Evolutionary conservation across 1,140 invertebrate species (phyloP).

Genomic region (Chionoecetes opilio): DNA sequence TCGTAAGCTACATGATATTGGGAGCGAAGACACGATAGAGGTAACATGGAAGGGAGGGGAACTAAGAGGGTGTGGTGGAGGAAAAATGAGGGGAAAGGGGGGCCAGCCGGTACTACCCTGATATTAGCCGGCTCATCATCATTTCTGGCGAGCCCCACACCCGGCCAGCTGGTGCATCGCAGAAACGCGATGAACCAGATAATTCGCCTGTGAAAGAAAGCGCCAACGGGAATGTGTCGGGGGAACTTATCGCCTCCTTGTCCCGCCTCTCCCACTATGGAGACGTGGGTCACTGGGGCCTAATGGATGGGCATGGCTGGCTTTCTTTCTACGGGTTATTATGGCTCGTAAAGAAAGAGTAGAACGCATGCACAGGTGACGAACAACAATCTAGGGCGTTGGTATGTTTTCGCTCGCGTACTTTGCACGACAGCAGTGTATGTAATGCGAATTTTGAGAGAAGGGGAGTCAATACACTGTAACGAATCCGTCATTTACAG

Average conservation of each 20-base stretch:
- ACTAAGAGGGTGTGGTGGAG: no score
- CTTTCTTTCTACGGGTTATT: neutral
- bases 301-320: neutral
- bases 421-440: neutral
- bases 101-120: neutral
- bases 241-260: neutral
- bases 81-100: no score
- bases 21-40: neutral
- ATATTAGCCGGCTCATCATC: neutral
- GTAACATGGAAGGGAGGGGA: neutral
- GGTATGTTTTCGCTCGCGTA: neutral
- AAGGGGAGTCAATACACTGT: neutral
- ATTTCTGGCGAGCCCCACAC: neutral
- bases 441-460: neutral
- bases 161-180: neutral
- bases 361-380: neutral
- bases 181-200: neutral
- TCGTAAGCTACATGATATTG: neutral
- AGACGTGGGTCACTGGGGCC: neutral
- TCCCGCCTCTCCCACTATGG: neutral
- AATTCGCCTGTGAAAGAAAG: neutral
- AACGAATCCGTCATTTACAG: no score
- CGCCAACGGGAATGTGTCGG: constrained; percentile 4
- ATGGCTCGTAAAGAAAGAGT: neutral
- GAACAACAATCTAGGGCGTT: neutral